Evolutionary conservation across 2,113 vertebrate genomes (phyloP).

Genomic region (Leucosticte australis): DNA sequence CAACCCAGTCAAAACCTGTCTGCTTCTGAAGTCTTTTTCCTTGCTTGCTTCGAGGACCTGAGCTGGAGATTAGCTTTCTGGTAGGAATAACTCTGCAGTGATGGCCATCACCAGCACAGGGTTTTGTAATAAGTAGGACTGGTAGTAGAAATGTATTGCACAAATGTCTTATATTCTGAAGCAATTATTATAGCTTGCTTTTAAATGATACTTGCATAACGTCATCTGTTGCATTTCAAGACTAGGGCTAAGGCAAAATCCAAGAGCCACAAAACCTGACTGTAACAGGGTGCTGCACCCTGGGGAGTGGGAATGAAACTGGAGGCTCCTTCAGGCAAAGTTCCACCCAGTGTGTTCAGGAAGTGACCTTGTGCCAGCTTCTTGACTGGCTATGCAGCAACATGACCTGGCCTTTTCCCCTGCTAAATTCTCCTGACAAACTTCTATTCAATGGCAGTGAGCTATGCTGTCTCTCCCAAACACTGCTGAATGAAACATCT

Average conservation of each 20-base stretch:
- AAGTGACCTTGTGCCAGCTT: not conserved
- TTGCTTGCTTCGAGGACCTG: not conserved
- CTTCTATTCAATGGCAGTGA: not conserved
- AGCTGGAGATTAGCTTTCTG: not conserved
- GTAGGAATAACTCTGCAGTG: not conserved
- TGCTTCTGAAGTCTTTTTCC: not conserved
- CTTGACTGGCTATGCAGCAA: not conserved
- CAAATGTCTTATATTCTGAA: not conserved
- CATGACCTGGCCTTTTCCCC: fast-evolving
- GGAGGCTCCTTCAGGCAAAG: not conserved
- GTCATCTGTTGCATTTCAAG: not conserved
- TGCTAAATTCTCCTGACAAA: not conserved
- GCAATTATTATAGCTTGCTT: not conserved
- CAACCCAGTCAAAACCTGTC: not conserved
- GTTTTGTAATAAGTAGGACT: not conserved
- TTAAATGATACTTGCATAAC: not conserved
- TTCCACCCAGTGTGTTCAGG: not conserved
- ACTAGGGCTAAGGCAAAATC: not conserved
- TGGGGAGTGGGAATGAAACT: not conserved
- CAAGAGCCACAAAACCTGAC: not conserved
- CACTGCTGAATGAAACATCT: not conserved
- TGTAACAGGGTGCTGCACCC: not conserved
- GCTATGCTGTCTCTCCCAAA: not conserved
- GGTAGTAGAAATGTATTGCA: fast-evolving
- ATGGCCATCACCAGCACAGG: not conserved